Percentiles rank a stretch among this genome's conserved stretches.
Evolutionary conservation across 2,888 invertebrate genomes (phyloP).

Genomic region (Prosopocoilus inquinatus): DNA sequence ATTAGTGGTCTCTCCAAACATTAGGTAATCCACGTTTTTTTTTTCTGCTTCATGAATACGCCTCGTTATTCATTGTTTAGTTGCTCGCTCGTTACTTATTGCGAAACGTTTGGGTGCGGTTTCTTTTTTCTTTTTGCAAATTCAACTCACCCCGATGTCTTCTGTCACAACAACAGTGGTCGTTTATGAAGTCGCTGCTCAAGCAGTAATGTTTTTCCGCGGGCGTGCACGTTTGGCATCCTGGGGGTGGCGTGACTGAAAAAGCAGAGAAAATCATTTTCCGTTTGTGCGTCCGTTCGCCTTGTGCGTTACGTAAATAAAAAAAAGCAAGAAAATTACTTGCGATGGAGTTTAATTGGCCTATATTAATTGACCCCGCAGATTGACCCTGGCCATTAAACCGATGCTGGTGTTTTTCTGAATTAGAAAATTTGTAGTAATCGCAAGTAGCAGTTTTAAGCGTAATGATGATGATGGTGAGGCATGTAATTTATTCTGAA

Average conservation of each 20-base stretch:
- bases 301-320: background rate
- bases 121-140: no score
- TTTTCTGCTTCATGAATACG: no score
- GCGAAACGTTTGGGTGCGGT: no score
- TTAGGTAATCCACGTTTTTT: no score
- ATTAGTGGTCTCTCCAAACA: no score
- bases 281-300: background rate
- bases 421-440: background rate
- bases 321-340: background rate
- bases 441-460: no score
- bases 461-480: no score
- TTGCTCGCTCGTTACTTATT: no score
- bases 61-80: no score
- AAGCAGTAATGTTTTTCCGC: conserved; percentile 64
- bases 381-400: background rate
- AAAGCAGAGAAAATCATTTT: background rate
- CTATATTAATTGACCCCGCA: background rate
- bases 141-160: conserved; percentile 55
- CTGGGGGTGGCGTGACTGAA: conserved; percentile 51
- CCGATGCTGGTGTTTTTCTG: background rate
- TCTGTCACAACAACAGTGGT: conserved; percentile 62
- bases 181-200: conserved; percentile 57
- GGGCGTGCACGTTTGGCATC: conserved; percentile 62
- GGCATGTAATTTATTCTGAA: no score
- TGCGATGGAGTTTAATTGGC: background rate